Conservation (phyloP, 2,113 vertebrate genomes). For the Zosterops japonicus region DNA sequence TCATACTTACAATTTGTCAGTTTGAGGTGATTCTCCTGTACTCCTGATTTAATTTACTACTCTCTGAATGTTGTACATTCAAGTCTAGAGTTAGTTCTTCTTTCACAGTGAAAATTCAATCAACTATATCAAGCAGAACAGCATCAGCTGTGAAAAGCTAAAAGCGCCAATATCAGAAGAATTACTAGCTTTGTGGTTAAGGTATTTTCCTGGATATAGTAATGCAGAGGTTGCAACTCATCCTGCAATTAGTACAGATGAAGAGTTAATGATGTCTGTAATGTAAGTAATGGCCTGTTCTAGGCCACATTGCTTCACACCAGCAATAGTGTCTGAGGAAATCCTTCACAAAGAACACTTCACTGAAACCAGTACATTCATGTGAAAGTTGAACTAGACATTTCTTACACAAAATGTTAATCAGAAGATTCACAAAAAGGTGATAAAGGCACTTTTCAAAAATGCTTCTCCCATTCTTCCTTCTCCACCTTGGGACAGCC, state of each 20-base stretch:
- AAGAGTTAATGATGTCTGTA: neutral
- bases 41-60: neutral
- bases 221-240: neutral
- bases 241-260: neutral
- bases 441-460: neutral
- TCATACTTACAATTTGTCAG: neutral
- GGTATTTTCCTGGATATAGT: neutral
- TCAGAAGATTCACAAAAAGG: neutral
- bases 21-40: neutral
- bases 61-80: neutral
- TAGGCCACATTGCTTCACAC: neutral
- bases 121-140: neutral
- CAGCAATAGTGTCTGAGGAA: neutral
- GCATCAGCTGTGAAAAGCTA: neutral
- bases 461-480: neutral
- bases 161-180: neutral
- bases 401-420: neutral
- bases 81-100: neutral
- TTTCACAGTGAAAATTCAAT: neutral
- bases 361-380: neutral
- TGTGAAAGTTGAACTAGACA: neutral
- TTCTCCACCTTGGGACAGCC: neutral
- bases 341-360: neutral
- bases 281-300: neutral
- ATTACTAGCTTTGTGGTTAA: neutral